Evolutionary conservation across 1,140 invertebrate species (phyloP).

Genomic region (Aphaenogaster ashmeadi): DNA sequence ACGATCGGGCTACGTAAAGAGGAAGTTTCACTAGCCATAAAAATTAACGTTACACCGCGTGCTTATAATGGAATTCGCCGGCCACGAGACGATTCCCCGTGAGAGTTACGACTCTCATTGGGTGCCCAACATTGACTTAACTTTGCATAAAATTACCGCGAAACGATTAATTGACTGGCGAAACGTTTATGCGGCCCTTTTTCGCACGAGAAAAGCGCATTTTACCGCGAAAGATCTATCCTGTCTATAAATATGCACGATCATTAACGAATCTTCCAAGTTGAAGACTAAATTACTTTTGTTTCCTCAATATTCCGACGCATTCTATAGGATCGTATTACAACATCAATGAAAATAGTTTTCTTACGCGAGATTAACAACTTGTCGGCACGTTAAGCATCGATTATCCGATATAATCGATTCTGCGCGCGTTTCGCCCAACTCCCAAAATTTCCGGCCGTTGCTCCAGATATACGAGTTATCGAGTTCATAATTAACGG

Average conservation of each 20-base stretch:
- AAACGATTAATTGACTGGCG: slow-evolving; percentile 33
- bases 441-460: slow-evolving; percentile 46
- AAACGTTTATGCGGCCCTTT: neutral
- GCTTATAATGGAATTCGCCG: slow-evolving; percentile 60
- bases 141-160: slow-evolving; percentile 51
- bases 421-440: slow-evolving; percentile 43
- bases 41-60: slow-evolving; percentile 65
- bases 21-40: slow-evolving; percentile 58
- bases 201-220: neutral
- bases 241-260: neutral
- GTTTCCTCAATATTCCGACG: neutral
- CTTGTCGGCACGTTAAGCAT: slow-evolving; percentile 15
- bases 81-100: slow-evolving; percentile 45
- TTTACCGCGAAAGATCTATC: neutral
- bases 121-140: slow-evolving; percentile 33
- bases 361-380: slow-evolving; percentile 31
- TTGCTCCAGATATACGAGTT: slow-evolving; percentile 61
- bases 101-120: slow-evolving; percentile 53
- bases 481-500: slow-evolving; percentile 62
- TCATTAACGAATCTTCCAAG: neutral
- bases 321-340: neutral
- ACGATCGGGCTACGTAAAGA: slow-evolving; percentile 38
- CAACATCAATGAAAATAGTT: slow-evolving; percentile 5
- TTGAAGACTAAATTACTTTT: neutral
- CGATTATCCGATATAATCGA: slow-evolving; percentile 55